Conservation (phyloP, 2,797 vertebrate species). For the Phalanger gymnotis region DNA sequence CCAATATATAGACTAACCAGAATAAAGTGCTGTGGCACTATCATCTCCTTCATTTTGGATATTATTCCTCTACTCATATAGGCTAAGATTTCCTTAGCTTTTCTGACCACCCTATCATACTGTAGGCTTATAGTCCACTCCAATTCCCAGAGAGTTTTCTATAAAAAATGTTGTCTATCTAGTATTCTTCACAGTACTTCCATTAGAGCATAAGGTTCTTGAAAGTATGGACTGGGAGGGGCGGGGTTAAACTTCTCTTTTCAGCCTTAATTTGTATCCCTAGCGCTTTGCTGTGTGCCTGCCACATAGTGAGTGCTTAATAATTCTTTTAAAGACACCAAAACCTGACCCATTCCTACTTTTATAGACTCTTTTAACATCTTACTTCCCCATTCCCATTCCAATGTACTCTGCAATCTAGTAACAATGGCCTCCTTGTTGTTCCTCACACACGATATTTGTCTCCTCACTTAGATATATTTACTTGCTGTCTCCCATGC, state of each 20-base stretch:
- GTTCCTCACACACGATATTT: background rate
- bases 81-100: background rate
- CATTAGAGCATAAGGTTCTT: background rate
- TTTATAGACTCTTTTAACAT: background rate
- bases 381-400: background rate
- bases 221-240: background rate
- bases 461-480: background rate
- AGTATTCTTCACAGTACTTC: background rate
- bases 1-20: background rate
- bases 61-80: background rate
- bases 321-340: background rate
- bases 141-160: background rate
- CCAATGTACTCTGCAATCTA: background rate
- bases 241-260: background rate
- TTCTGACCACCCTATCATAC: background rate
- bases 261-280: background rate
- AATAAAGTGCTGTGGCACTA: background rate
- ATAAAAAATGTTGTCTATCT: background rate
- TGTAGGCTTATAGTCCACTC: background rate
- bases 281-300: background rate
- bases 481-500: background rate
- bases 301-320: background rate
- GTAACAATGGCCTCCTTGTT: background rate
- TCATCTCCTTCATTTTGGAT: background rate
- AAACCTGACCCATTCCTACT: background rate